Percentiles rank a stretch among this genome's conserved stretches.
These are phyloP conservation scores for Chaetoderma sp. DNA, from an alignment of 2,888 invertebrate species.

Conservation along the genomic window DNA sequence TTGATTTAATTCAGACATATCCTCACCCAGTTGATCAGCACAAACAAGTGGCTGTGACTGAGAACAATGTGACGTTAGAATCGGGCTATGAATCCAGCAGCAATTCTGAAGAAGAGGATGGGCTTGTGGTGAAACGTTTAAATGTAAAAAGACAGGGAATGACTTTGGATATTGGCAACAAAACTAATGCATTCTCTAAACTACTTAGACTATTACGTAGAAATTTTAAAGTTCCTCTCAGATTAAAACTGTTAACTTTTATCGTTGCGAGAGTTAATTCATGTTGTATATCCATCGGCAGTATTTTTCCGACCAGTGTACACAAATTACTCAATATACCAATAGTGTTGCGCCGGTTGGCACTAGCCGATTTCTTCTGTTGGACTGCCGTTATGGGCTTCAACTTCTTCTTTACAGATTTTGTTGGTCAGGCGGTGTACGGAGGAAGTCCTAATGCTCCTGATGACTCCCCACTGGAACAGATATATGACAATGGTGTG, in stretches of 20 bases:
- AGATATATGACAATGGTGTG: conserved; percentile 87
- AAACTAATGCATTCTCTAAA: not conserved
- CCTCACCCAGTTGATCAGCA: too few relatives aligned
- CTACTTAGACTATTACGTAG: not conserved
- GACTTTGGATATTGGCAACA: not conserved
- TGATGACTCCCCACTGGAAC: conserved; percentile 59
- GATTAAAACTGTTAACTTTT: not conserved
- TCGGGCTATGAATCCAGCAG: conserved; percentile 62
- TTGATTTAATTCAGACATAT: not conserved
- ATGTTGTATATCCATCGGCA: too few relatives aligned
- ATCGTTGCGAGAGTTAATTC: not conserved
- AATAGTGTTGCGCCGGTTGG: conserved; percentile 83
- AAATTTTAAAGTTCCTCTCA: not conserved
- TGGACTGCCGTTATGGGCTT: conserved; percentile 99
- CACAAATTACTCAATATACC: conserved; percentile 78
- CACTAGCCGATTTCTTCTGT: conserved; percentile 93
- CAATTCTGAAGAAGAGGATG: too few relatives aligned
- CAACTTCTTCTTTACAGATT: conserved; percentile 95
- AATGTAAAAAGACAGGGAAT: too few relatives aligned
- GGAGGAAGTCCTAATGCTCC: conserved; percentile 80
- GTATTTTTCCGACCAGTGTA: conserved; percentile 41
- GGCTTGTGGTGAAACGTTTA: too few relatives aligned
- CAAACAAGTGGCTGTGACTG: not conserved
- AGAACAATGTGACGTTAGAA: conserved; percentile 30
- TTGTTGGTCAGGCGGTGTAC: conserved; percentile 91